A percentile compares a stretch with the other conserved stretches of the same genome.
Conservation (phyloP, 2,888 invertebrate species). For the Melanargia galathea region DNA sequence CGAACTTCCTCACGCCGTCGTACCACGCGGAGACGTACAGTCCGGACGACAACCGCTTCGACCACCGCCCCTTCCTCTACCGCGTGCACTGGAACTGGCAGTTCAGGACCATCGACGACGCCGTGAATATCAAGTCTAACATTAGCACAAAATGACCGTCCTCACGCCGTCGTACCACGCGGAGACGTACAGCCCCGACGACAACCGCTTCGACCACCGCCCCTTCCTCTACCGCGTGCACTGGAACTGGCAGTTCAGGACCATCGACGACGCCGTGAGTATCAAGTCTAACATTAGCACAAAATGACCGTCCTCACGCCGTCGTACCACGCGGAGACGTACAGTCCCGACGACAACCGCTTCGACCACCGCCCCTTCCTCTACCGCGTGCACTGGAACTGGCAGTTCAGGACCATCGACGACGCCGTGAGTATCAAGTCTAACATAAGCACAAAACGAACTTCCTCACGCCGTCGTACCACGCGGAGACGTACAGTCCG, state of each 20-base stretch:
- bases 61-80: constrained; percentile 98
- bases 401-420: constrained; percentile 98
- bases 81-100: constrained; percentile 98
- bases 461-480: constrained; percentile 96
- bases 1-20: constrained; percentile 98
- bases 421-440: constrained; percentile 84
- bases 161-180: constrained; percentile 97
- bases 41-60: constrained; percentile 98
- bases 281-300: constrained; percentile 75
- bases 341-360: constrained; percentile 98
- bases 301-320: constrained; percentile 99
- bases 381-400: constrained; percentile 96
- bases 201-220: constrained; percentile 97
- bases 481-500: constrained; percentile 97
- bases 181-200: constrained; percentile 97
- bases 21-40: constrained; percentile 98
- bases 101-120: constrained; percentile 94
- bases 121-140: constrained; percentile 78
- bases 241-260: constrained; percentile 98
- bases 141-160: constrained; percentile 97
- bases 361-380: constrained; percentile 98
- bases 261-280: constrained; percentile 93
- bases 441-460: constrained; percentile 95
- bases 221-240: constrained; percentile 97
- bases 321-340: constrained; percentile 96